Evolutionary conservation across 1,140 invertebrate species (phyloP).

Genomic region (Helicoverpa armigera): DNA sequence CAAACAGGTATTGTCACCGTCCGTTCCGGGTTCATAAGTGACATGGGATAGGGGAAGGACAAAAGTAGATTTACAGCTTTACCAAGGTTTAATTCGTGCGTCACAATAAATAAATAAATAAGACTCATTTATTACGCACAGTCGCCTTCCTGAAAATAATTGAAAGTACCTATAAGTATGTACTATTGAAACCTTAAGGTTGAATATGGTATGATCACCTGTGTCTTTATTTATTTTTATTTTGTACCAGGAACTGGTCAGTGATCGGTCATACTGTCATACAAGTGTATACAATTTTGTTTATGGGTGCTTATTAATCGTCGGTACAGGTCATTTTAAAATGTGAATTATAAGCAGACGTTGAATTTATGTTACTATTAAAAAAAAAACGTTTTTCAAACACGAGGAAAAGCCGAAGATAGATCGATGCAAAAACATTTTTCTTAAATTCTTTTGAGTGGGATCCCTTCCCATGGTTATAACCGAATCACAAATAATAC

Average conservation of each 20-base stretch:
- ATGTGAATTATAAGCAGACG: too few species aligned
- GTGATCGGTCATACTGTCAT: constrained; percentile 11
- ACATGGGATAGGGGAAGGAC: constrained; percentile 14
- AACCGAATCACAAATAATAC: too few species aligned
- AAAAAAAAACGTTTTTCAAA: too few species aligned
- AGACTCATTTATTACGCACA: constrained; percentile 19
- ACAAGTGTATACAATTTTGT: neutral
- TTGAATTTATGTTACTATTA: too few species aligned
- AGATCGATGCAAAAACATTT: too few species aligned
- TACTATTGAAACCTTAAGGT: constrained; percentile 5
- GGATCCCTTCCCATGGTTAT: too few species aligned
- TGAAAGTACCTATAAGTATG: neutral
- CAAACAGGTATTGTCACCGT: neutral
- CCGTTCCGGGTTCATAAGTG: constrained; percentile 36
- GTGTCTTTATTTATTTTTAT: constrained; percentile 14
- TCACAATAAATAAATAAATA: too few species aligned
- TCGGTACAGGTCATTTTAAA: neutral
- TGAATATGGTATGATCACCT: neutral
- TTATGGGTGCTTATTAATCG: neutral
- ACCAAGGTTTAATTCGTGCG: neutral
- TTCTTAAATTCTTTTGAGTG: too few species aligned
- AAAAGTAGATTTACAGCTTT: neutral
- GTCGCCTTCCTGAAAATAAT: constrained; percentile 24
- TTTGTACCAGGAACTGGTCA: constrained; percentile 12
- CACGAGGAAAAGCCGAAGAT: too few species aligned